Conservation (phyloP, 1,140 invertebrate species). For the Drosophila ironensis region DNA sequence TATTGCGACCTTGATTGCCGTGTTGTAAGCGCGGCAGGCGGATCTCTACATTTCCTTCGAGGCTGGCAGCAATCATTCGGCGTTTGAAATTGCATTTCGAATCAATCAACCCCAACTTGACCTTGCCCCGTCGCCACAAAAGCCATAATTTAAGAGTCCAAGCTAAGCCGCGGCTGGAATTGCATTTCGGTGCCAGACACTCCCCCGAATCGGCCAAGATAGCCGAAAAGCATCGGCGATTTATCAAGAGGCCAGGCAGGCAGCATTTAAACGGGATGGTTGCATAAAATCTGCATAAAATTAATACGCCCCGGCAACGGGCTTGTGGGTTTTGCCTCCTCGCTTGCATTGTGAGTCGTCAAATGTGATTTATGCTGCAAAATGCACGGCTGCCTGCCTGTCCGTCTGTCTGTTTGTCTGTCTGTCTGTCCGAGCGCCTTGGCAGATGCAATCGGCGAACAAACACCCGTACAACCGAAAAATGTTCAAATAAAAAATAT, state of each 20-base stretch:
- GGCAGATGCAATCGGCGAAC: conserved; percentile 58
- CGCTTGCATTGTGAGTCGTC: conserved; percentile 63
- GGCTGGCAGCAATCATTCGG: background rate
- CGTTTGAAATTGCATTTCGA: conserved; percentile 60
- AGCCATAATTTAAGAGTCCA: conserved; percentile 54
- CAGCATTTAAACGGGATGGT: conserved; percentile 63
- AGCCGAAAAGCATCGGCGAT: conserved; percentile 48
- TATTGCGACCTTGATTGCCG: conserved; percentile 34
- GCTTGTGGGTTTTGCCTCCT: conserved; percentile 42
- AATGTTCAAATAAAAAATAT: conserved; percentile 36
- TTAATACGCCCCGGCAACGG: conserved; percentile 35
- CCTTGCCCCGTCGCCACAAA: conserved; percentile 53
- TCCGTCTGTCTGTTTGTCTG: background rate
- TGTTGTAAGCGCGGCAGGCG: conserved; percentile 30
- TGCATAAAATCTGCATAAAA: conserved; percentile 76
- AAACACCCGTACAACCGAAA: conserved; percentile 33
- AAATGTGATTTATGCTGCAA: conserved; percentile 67
- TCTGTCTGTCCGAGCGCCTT: conserved; percentile 26
- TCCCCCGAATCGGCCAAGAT: conserved; percentile 33
- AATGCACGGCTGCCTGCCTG: conserved; percentile 48
- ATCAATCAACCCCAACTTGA: conserved; percentile 73
- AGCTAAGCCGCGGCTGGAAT: conserved; percentile 23
- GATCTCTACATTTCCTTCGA: conserved; percentile 17
- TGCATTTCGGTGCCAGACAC: conserved; percentile 50
- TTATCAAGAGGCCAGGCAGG: conserved; percentile 69